Percentiles rank a stretch among this genome's conserved stretches.
phyloP scores from a whole-genome alignment of 2,888 invertebrate species.

The Aplocera efformata region DNA sequence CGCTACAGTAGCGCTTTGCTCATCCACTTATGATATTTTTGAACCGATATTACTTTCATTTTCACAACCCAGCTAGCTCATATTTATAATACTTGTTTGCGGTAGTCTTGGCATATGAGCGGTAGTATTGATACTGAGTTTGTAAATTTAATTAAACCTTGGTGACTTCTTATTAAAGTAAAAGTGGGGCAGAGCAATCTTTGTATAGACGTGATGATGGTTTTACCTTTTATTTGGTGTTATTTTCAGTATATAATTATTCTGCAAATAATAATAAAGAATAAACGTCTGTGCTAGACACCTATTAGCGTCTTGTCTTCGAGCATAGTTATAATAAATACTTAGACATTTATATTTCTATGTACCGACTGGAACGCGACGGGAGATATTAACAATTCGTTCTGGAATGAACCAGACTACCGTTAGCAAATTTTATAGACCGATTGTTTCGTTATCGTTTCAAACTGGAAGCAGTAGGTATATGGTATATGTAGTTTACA shows the following conservation, averaged over 20 bases:
- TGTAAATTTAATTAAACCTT: neutral
- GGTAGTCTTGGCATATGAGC: constrained; percentile 12
- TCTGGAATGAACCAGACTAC: constrained; percentile 11
- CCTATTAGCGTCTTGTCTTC: too few species aligned
- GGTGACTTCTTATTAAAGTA: too few species aligned
- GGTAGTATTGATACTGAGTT: neutral
- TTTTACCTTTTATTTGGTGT: too few species aligned
- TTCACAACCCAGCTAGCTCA: constrained; percentile 45
- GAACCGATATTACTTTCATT: constrained; percentile 52
- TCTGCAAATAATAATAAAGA: too few species aligned
- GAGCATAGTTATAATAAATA: too few species aligned
- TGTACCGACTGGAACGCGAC: too few species aligned
- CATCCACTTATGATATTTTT: constrained; percentile 45
- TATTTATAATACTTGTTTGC: constrained; percentile 39
- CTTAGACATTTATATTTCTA: too few species aligned
- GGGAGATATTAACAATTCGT: neutral
- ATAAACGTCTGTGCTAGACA: too few species aligned
- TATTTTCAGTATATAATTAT: too few species aligned
- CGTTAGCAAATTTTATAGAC: constrained; percentile 16
- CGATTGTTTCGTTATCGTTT: too few species aligned
- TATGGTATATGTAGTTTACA: constrained; percentile 38
- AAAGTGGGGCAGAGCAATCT: too few species aligned
- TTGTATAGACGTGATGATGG: too few species aligned
- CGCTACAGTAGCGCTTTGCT: constrained; percentile 20
- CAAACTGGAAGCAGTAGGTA: constrained; percentile 28